These are phyloP conservation scores for Cassiopea andromeda DNA, from an alignment of 30 jellyfish, hydroid and myxozoan species.

Conservation along the genomic window DNA sequence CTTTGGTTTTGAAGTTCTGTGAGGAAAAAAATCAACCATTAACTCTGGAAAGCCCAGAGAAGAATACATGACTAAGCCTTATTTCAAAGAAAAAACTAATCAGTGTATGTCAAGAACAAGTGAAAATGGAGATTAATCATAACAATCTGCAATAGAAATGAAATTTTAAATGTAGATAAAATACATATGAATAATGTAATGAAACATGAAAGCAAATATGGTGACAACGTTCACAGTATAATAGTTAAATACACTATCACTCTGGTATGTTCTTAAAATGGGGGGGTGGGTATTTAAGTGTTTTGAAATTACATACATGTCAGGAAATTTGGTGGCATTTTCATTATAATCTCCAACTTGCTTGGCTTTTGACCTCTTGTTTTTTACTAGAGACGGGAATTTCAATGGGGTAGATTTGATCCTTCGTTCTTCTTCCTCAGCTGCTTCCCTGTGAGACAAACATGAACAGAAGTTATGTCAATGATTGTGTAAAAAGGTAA, in stretches of 20 bases:
- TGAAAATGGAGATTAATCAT: no score
- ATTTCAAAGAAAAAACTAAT: no score
- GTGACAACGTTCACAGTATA: no score
- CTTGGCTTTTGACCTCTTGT: slow-evolving; percentile 3
- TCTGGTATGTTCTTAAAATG: not conserved
- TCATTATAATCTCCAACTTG: not conserved
- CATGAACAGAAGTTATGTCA: not conserved
- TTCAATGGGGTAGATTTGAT: slow-evolving; percentile 53
- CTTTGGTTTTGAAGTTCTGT: not conserved
- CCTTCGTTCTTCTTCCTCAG: slow-evolving; percentile 39
- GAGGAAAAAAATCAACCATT: not conserved
- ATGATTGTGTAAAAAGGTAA: no score
- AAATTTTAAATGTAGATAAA: no score
- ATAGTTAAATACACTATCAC: no score
- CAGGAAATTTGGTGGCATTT: slow-evolving; percentile 42
- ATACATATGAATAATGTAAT: no score
- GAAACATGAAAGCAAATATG: no score
- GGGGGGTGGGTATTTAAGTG: not conserved
- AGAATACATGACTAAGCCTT: no score
- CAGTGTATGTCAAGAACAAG: no score
- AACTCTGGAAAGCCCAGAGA: not conserved
- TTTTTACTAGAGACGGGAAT: slow-evolving; percentile 40
- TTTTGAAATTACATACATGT: slow-evolving; percentile 36
- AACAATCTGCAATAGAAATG: no score
- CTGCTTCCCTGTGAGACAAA: slow-evolving; percentile 34